Percentiles rank a stretch among this genome's conserved stretches.
phyloP scores from a whole-genome alignment of 2,113 vertebrate species.

The Podiceps cristatus region DNA sequence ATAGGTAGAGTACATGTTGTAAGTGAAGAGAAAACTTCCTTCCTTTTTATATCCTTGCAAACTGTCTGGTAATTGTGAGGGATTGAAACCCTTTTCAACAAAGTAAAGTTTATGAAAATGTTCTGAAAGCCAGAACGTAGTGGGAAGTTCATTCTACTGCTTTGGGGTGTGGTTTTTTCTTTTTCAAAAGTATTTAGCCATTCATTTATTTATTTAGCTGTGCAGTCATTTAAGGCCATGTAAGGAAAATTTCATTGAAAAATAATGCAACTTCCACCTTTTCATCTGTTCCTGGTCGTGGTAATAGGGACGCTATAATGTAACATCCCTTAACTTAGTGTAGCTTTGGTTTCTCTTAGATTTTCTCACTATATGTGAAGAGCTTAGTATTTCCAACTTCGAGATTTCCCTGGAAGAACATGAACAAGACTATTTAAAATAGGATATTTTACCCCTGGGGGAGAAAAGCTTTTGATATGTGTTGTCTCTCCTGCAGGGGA shows the following conservation, averaged over 20 bases:
- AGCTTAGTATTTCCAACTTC: not conserved
- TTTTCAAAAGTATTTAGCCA: not conserved
- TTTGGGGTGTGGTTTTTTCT: rapidly evolving
- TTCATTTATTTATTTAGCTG: not conserved
- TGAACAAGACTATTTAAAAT: not conserved
- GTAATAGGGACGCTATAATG: not conserved
- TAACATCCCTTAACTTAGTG: not conserved
- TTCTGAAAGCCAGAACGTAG: not conserved
- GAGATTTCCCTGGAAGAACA: not conserved
- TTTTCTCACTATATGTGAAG: not conserved
- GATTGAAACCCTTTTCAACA: not conserved
- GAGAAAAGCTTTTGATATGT: not conserved
- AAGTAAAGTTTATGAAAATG: not conserved
- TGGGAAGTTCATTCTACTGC: not conserved
- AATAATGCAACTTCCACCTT: not conserved
- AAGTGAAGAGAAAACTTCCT: not conserved
- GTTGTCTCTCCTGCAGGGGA: not conserved
- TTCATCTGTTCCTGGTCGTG: not conserved
- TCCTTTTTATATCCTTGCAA: not conserved
- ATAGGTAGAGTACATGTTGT: rapidly evolving
- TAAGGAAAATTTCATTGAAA: not conserved
- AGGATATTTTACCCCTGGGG: not conserved
- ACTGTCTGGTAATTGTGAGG: not conserved
- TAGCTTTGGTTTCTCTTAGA: not conserved
- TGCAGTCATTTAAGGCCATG: not conserved